phyloP scores from a whole-genome alignment of 2,888 invertebrate species.

The Harpagoxenus sublaevis region DNA sequence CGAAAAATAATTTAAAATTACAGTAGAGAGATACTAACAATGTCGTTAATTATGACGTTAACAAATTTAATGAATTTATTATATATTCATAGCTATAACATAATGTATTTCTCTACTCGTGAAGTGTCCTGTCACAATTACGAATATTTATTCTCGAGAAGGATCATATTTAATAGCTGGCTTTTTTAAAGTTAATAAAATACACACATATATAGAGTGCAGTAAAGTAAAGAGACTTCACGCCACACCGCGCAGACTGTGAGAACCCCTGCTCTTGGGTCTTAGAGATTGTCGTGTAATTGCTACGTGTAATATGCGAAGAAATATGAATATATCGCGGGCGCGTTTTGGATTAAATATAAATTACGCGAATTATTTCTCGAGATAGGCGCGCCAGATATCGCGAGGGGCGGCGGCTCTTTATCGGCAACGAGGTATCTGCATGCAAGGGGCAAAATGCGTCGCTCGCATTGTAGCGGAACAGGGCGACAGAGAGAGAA shows the following conservation, averaged over 20 bases:
- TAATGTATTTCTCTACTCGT: background rate
- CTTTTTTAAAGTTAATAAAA: background rate
- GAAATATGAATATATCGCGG: conserved; percentile 40
- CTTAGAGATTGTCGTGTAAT: conserved; percentile 11
- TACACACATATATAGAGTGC: background rate
- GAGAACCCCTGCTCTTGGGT: background rate
- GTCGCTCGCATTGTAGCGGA: background rate
- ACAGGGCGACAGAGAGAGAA: background rate
- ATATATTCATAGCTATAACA: background rate
- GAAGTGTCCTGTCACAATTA: background rate
- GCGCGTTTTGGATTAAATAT: conserved; percentile 29
- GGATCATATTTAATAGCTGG: background rate
- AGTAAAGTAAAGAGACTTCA: background rate
- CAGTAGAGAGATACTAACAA: background rate
- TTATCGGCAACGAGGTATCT: conserved; percentile 49
- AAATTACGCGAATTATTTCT: conserved; percentile 43
- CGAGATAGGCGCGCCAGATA: conserved; percentile 27
- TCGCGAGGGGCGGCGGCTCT: background rate
- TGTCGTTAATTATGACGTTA: background rate
- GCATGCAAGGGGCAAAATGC: conserved; percentile 32
- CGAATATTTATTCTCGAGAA: background rate
- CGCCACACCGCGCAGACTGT: background rate
- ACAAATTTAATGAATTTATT: background rate
- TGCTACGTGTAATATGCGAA: conserved; percentile 15
- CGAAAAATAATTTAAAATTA: conserved; percentile 3